Conservation (phyloP, 2,888 invertebrate species). For the Himalopsyche anomala region DNA sequence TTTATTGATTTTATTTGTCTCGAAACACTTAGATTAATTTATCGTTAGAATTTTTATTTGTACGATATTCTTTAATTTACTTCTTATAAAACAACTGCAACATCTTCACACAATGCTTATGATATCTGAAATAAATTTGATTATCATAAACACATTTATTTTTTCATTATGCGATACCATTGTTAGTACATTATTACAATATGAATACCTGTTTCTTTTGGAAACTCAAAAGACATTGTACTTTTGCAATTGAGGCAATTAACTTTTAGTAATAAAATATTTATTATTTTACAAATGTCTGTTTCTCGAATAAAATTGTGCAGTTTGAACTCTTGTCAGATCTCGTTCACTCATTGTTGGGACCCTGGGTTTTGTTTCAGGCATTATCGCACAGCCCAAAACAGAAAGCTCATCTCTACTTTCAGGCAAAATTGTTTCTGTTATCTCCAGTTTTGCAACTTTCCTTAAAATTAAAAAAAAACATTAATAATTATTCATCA, state of each 20-base stretch:
- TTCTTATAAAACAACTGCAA: too few species aligned
- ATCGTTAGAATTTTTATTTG: too few species aligned
- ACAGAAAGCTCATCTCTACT: constrained; percentile 71
- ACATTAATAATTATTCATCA: too few species aligned
- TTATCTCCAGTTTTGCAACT: constrained; percentile 63
- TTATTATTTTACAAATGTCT: constrained; percentile 44
- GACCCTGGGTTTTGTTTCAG: constrained; percentile 77
- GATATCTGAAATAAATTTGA: too few species aligned
- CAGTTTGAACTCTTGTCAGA: constrained; percentile 71
- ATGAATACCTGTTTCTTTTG: not conserved
- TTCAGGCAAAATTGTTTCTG: constrained; percentile 56
- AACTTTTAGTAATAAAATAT: not conserved
- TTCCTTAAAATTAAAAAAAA: constrained; percentile 58
- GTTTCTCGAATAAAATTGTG: constrained; percentile 68
- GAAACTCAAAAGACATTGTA: not conserved
- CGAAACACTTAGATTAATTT: too few species aligned
- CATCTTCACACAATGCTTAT: too few species aligned
- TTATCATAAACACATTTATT: too few species aligned
- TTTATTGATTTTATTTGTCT: too few species aligned
- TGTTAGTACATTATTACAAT: not conserved
- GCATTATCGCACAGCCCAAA: constrained; percentile 77
- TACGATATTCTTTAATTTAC: too few species aligned
- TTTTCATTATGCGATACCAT: too few species aligned
- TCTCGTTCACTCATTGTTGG: constrained; percentile 79
- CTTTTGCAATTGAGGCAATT: not conserved